phyloP scores from a whole-genome alignment of 2,113 vertebrate species.

The Pongo pygmaeus region DNA sequence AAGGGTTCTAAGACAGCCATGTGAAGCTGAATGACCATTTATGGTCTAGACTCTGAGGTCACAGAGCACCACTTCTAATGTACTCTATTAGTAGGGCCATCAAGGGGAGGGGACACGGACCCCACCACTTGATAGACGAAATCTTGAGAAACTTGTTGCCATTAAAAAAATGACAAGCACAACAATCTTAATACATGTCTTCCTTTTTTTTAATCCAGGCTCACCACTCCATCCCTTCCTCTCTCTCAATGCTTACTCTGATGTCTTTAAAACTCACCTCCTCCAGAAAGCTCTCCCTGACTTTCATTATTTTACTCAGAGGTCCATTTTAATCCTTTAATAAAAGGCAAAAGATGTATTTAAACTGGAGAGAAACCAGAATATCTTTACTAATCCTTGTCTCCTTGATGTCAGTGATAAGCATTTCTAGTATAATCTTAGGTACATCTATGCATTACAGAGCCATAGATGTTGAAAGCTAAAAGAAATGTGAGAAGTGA shows the following conservation, averaged over 20 bases:
- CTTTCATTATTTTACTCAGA: constrained; percentile 5
- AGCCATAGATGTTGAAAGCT: neutral
- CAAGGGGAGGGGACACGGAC: neutral
- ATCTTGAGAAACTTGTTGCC: neutral
- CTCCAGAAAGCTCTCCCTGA: neutral
- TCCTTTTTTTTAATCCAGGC: neutral
- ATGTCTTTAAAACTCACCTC: neutral
- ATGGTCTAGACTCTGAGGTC: neutral
- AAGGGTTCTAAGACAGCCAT: neutral
- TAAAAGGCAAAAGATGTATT: neutral
- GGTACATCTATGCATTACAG: neutral
- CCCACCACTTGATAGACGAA: neutral
- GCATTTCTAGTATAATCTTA: neutral
- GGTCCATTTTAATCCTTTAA: neutral
- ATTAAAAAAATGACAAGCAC: neutral
- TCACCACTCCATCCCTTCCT: neutral
- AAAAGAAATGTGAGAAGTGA: neutral
- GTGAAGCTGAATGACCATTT: neutral
- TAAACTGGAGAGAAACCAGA: neutral
- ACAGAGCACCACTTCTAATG: neutral
- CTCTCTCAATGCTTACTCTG: neutral
- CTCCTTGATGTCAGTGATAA: neutral
- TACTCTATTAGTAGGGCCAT: neutral
- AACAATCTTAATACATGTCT: neutral
- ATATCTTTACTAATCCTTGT: neutral